Base-by-base conservation (phyloP, 2,797 vertebrate species). In the Semaprochilodus insignis region DNA sequence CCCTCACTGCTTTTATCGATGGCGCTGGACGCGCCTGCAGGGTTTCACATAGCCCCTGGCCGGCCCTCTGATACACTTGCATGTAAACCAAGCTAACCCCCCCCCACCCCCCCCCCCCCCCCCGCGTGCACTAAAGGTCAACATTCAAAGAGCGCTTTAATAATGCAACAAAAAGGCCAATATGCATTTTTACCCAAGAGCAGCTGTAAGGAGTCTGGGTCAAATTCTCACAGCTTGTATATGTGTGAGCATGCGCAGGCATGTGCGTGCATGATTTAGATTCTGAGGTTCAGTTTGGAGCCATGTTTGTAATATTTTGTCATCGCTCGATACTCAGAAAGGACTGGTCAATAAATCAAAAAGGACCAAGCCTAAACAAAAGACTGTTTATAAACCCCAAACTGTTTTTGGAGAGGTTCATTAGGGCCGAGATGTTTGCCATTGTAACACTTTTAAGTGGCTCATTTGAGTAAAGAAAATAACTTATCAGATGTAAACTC, bases 241-340 rank as follows among this genome's bases (percentile, higher is more conserved):
- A 8, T 77, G 21, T 81, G n/a, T 48, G 6, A 69, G 16, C 80
- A 31, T 31, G 13, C 27, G 13, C 21, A 25, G 5, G 23, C 2
- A 36, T 78, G 55, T 69, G 23, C 65, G 48, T 63, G 44, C 62
- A 44, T 52, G 63, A 80, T 77, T 71, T 71, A 77, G 52, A 82
- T 57, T 77, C 10, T 17, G 40, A 85, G 81, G 91, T 91, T 85
- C 88, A 86, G 87, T 90, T 90, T 84, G 83, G 83, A 88, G 89
- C 90, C 86, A 77, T 93, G 91, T 93, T 93, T 92, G 90, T 88
- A 91, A 91, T 93, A 90, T 91, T 92, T 90, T 85, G 70, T 65
- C 44, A 40, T 66, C 10, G 14, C 31, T 57, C 19, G 65, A 54
- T 52, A 14, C 13, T 31, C 51, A 16, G 17, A 25, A 48, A 69